Base-by-base conservation (phyloP, 2,113 vertebrate species). In the Silurus glanis region DNA sequence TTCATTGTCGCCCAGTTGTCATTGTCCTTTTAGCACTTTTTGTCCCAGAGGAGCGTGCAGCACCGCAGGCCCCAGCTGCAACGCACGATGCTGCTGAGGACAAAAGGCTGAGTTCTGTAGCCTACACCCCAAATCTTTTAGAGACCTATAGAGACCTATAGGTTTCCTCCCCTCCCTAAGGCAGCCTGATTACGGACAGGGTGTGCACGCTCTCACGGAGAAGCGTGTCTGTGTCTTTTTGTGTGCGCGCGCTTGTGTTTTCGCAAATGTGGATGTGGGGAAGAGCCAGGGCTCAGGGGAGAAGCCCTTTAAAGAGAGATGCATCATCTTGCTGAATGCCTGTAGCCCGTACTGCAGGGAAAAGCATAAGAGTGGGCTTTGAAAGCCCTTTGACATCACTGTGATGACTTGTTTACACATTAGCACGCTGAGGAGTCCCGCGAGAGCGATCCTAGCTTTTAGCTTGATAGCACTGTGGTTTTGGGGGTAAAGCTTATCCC, bases 21-120 rank as follows among this genome's bases (percentile, higher is more conserved):
- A 84, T 84, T 84, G 83, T 84, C 96, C 96, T 98, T 97, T 98
- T 97, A 97, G 96, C 97, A 97, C 97, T 95, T 97, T 80, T 97
- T 97, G 96, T 97, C 94, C 93, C 90, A 56, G 94, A 87, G 86
- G 86, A 85, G 80, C 62, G 2, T 45, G 58, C 84, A 25, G 75
- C 64, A 66, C 62, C 17, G 51, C 51, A 80, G 80, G 88, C 79
- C 96, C 95, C 94, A 95, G 96, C 97, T 96, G 95, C 95, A 90
- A 95, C 61, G 94, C 96, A 96, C 93, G 96, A 95, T 96, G 93
- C 94, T 86, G 85, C 92, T 94, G 90, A 88, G 91, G 94, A 97
- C 97, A 97, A 98, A 97, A 94, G 94, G 93, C 87, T 92, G 85
- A 93, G 85, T 82, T 67, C 72, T 72, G 67, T 84, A 82, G 87